Evolutionary conservation across 2,888 invertebrate species (phyloP), one percentile per base, ranked within the genome.

Genomic region (Pandemis corylana): DNA sequence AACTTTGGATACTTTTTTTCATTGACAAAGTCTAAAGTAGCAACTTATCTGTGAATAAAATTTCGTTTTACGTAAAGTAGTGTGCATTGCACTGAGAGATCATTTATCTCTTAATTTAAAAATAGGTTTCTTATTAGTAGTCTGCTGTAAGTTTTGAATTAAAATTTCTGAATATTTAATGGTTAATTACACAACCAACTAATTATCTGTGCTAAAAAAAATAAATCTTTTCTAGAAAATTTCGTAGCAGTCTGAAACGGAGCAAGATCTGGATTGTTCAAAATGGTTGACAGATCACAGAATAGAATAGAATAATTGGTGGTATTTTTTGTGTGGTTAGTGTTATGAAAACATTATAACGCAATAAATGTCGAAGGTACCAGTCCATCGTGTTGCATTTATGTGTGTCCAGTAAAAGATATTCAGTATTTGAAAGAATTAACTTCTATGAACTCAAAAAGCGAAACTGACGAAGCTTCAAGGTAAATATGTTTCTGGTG

Each of bases 381-480:
- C 82, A 77, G 76, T 79, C 79, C 76, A 85, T 79, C 75, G 79
- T 81, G 76, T 81, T 85, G 84, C 80, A 87, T 89, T 88, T 89
- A 85, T 88, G 84, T 82, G 83, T 80, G 77, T 80, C 79, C 79
- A 81, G 86, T 86, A 86, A 83, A 84, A 83, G 85, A 85, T 88
- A 84, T 83, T 87, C 87, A 87, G 84, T 84, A 83, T 85, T 83
- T 79, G 78, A 86, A 81, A 89, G 84, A 84, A 90, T 85, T 85
- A 84, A 86, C 92, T 94, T 94, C 94, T 94, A 95, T 95, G 94
- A 95, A 93, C 94, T 89, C 94, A 81, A 93, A 93, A 90, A 92
- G 94, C 89, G 92, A 94, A 90, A 89, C 91, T 90, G 94, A 92
- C 94, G 94, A 94, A 94, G 94, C 94, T 95, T 94, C 94, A 93